Evolutionary conservation across 2,888 invertebrate species (phyloP).

Genomic region (Epirrita christyi): DNA sequence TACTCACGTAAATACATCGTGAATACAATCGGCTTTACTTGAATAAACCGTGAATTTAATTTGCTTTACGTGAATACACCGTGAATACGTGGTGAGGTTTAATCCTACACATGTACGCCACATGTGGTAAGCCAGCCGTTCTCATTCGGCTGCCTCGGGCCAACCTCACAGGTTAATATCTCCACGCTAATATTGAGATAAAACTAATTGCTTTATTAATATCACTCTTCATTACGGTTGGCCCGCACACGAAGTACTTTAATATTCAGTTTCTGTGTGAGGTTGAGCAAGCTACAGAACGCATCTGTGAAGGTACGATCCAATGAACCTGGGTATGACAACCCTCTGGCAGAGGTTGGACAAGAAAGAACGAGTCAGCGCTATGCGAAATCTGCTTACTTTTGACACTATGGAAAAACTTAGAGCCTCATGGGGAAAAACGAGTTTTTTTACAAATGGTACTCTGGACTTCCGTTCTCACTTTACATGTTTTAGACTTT

Average conservation of each 20-base stretch:
- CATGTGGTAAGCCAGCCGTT: slow-evolving; percentile 3
- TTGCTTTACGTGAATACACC: no score
- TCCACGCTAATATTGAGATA: slow-evolving; percentile 66
- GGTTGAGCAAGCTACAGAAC: background rate
- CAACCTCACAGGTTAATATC: slow-evolving; percentile 55
- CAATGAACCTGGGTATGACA: background rate
- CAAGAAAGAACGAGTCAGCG: background rate
- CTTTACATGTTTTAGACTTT: background rate
- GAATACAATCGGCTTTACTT: no score
- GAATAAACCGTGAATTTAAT: no score
- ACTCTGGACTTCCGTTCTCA: background rate
- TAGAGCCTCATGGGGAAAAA: no score
- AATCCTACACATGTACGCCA: background rate
- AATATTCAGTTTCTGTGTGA: background rate
- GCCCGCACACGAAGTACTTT: slow-evolving; percentile 52
- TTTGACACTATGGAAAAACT: no score
- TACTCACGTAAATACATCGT: no score
- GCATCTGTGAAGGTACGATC: background rate
- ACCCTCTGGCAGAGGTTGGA: background rate
- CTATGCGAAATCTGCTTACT: background rate
- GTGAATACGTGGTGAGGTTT: background rate
- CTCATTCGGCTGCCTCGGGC: slow-evolving; percentile 36
- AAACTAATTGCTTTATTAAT: slow-evolving; percentile 73
- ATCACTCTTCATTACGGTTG: slow-evolving; percentile 60
- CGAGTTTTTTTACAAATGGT: no score